Base-by-base conservation (phyloP, 2,113 vertebrate genomes). In the Chloebia gouldiae region DNA sequence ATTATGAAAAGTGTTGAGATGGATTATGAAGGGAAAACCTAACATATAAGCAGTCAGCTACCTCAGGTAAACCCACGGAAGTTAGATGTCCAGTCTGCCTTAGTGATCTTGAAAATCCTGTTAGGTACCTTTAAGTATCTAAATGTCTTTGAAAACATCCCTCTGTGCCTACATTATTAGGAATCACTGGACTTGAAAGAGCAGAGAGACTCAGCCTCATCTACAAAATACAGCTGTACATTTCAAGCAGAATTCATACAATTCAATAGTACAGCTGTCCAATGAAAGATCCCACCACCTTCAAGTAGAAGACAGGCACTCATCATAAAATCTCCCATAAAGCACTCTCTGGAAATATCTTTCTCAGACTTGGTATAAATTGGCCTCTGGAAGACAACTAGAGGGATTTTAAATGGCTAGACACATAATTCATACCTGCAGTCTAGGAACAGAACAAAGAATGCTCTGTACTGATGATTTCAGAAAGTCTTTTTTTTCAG, bases 281-380 rank as follows among this genome's bases (percentile, higher is more conserved):
- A 88, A 49, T 82, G 59, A 86, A 91, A 84, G 60, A 86, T 51
- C 21, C 14, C 23, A 84, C 60, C 30, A 27, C 60, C 16, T 2
- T 59, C 72, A 91, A 75, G 33, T 44, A 53, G 28, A 88, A 86
- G 69, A 92, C 4, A 75, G 81, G 91, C 77, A 92, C 33, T 33
- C 42, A 40, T 68, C 73, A 87, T 91, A 92, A 96, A 96, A 84
- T 54, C 61, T 70, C 73, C 37, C 49, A 68, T 89, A 94, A 89
- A 89, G 51, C 56, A 73, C 72, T 73, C 76, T 88, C 69, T 86
- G 65, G 87, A 95, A 92, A 91, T 59, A 84, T 24, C 33, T 68
- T 78, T 70, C 84, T 84, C 65, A 84, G 51, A 30, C 27, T 73
- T 64, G 39, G 47, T 44, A 78, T 71, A 94, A 96, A 94, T 75